Evolutionary conservation across 1,140 invertebrate genomes (phyloP).

Genomic region (Drosophila nikananu): DNA sequence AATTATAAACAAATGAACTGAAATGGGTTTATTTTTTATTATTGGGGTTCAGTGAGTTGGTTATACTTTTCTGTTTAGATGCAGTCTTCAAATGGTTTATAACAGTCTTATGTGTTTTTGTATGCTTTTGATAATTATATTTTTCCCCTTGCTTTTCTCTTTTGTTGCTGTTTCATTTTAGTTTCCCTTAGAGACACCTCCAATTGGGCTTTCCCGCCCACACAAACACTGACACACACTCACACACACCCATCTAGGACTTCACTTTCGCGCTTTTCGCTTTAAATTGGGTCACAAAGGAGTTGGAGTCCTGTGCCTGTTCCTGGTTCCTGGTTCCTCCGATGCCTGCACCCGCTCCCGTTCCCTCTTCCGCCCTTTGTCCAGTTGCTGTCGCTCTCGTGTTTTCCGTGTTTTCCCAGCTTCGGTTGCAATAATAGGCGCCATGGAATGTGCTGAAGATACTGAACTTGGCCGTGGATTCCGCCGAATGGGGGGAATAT

Average conservation of each 20-base stretch:
- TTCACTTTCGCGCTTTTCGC: slow-evolving; percentile 62
- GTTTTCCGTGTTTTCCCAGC: slow-evolving; percentile 3
- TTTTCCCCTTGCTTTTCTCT: background rate
- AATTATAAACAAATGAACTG: background rate
- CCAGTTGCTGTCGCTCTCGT: slow-evolving; percentile 1
- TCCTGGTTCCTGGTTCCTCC: slow-evolving; percentile 11
- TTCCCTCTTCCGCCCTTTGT: background rate
- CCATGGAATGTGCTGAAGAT: slow-evolving; percentile 77
- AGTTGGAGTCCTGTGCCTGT: slow-evolving; percentile 23
- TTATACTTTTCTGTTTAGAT: background rate
- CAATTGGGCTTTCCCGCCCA: background rate
- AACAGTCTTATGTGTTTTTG: no score
- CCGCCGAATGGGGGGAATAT: slow-evolving; percentile 26
- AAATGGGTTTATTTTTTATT: no score
- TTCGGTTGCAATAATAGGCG: slow-evolving; percentile 62
- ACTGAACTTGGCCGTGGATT: slow-evolving; percentile 80
- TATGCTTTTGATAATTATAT: no score
- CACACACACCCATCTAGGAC: slow-evolving; percentile 11
- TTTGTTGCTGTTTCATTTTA: background rate
- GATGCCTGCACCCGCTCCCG: slow-evolving; percentile 14
- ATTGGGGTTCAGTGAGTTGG: background rate
- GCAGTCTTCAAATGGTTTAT: no score
- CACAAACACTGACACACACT: background rate
- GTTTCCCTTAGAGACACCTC: background rate
- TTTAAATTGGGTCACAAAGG: slow-evolving; percentile 71